Base-by-base conservation (phyloP, 2,113 vertebrate species). In the Upupa epops region DNA sequence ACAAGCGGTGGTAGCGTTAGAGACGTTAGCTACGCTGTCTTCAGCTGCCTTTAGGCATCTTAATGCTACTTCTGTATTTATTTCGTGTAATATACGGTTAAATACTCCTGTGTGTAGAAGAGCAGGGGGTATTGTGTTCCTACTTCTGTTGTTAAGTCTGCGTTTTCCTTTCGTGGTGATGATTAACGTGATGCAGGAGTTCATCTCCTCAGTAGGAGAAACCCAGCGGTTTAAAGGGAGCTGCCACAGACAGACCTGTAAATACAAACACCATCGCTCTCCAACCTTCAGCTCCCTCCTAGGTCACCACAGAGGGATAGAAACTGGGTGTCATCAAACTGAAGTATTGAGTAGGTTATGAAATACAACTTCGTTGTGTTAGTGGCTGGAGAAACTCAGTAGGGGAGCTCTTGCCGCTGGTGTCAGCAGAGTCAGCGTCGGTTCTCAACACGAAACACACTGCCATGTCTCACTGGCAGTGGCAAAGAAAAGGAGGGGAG, bases 61-160 rank as follows among this genome's bases (percentile, higher is more conserved):
- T 90, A 92, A 34, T 90, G 88, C 56, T 92, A 94, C 80, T 93
- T 96, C 96, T 94, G 73, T 98, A 98, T 98, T 98, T 98, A 98
- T 98, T 98, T 97, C 96, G 95, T 97, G 96, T 96, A 96, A 96
- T 96, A 95, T 98, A 97, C 95, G 90, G 95, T 96, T 96, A 83
- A 94, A 81, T 92, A 96, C 95, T 96, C 86, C 26, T 96, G 80
- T 96, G 94, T 98, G 96, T 96, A 97, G 96, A 94, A 76, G 71
- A 49, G 86, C 74, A 90, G 86, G 70, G 64, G 79, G 12, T 94
- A 56, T 64, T 96, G 94, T 95, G 72, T 86, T 97, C 88, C 95
- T 92, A 96, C 77, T 92, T 96, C 74, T 94, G 74, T 73, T 94
- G 32, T n/a, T 89, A 92, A 90, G 68, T 90, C 95, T 90, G 34